Evolutionary conservation across 2,888 invertebrate genomes (phyloP), one percentile per base, ranked within the genome.

Genomic region (Sesia apiformis): DNA sequence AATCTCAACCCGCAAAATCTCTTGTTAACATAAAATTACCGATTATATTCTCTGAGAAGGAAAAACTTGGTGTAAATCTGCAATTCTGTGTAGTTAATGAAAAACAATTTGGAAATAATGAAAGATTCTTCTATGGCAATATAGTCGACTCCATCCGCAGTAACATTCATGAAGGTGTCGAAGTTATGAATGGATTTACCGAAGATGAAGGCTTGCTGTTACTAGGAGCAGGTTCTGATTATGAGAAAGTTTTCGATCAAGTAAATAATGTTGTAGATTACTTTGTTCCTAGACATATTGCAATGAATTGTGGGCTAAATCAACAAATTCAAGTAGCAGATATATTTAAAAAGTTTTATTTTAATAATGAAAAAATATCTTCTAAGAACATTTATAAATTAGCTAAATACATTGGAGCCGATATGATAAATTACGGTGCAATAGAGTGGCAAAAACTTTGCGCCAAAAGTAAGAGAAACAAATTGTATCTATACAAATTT

Each of bases 161-260:
- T 23, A 91, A 91, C n/a, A 81, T 81, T n/a, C 78, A 91, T 42
- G 66, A 74, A 52, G 74, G 64, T n/a, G 84, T 93, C 0, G 94
- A 94, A 0, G 90, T 94, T 74, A 92, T 95, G 72, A 81, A 91
- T 39, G 95, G 95, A 3, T 73, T 93, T 3, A 94, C 92, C 23
- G 88, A 91, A 1, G 91, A 93, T 52, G 95, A 95, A 77, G 94
- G 94, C 39, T 38, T 72, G 0, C 49, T 71, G 40, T 40, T 43
- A 3, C 54, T 66, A 4, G 55, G 53, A 38, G 38, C 56, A 0
- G 56, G 55, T 43, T 23, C 53, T 4, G 58, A 64, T 43, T n/a
- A 58, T 40, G 53, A 63, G 40, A 59, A 56, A n/a, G 57, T 61
- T 46, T 46, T 68, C 4, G 40, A 57, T 4, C 60, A 63, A 56